Evolutionary conservation across 2,888 invertebrate species (phyloP).

Genomic region (Drosophila aldrichi): DNA sequence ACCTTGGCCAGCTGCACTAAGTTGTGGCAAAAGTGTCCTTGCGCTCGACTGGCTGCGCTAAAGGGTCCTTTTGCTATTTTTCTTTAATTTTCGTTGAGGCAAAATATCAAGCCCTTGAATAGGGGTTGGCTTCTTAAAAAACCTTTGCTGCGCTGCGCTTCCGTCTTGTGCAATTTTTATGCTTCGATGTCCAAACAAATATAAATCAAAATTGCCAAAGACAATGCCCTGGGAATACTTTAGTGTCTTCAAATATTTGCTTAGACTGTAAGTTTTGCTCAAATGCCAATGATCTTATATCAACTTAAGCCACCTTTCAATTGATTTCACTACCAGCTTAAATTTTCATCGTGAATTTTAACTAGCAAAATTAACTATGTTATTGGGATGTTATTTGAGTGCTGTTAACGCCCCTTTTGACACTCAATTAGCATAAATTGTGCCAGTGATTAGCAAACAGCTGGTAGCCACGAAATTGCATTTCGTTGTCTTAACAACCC

Average conservation of each 20-base stretch:
- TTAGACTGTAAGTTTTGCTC: constrained; percentile 31
- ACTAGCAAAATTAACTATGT: constrained; percentile 11
- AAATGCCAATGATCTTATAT: background rate
- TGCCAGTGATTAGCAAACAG: too few species aligned
- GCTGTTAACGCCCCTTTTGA: constrained; percentile 31
- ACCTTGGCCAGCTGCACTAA: constrained; percentile 75
- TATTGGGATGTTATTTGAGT: constrained; percentile 45
- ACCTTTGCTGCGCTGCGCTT: constrained; percentile 1
- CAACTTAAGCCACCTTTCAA: background rate
- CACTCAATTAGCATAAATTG: constrained; percentile 65
- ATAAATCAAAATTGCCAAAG: constrained; percentile 67
- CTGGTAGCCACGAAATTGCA: too few species aligned
- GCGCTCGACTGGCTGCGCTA: constrained; percentile 62
- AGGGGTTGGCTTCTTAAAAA: constrained; percentile 49
- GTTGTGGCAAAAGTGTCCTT: constrained; percentile 80
- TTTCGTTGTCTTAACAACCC: too few species aligned
- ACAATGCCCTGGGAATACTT: constrained; percentile 14
- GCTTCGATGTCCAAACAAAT: constrained; percentile 74
- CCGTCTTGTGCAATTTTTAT: constrained; percentile 50
- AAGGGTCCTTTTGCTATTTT: constrained; percentile 51
- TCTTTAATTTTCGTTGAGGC: constrained; percentile 55
- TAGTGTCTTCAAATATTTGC: constrained; percentile 41
- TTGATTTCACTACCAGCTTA: background rate
- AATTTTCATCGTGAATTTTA: background rate
- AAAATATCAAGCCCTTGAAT: constrained; percentile 48